These are phyloP conservation scores for Spheniscus mendiculus DNA, from an alignment of 2,113 vertebrate species.

Conservation along the genomic window DNA sequence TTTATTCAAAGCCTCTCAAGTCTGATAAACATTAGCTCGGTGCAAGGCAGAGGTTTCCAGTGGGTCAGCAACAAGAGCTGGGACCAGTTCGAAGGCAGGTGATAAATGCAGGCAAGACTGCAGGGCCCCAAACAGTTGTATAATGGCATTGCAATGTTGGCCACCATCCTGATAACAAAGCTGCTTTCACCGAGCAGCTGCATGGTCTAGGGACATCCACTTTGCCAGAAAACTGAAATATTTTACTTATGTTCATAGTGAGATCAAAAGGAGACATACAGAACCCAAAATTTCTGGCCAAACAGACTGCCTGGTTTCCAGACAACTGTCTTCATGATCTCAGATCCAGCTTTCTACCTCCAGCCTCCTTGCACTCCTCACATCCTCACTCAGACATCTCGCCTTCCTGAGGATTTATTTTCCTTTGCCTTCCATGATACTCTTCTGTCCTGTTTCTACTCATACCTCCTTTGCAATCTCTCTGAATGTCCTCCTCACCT, in stretches of 20 bases:
- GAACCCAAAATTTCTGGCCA: conserved; percentile 12
- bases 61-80: not conserved
- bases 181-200: conserved; percentile 41
- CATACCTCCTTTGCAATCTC: not conserved
- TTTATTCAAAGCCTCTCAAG: conserved; percentile 7
- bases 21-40: not conserved
- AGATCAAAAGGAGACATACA: conserved; percentile 53
- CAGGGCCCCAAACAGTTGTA: conserved; percentile 26
- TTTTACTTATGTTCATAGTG: conserved; percentile 12
- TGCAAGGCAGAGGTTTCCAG: conserved; percentile 10
- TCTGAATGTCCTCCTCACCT: not conserved
- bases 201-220: conserved; percentile 13
- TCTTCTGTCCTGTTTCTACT: not conserved
- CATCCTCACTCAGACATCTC: not conserved
- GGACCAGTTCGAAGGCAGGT: conserved; percentile 27
- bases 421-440: not conserved
- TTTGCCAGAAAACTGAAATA: conserved; percentile 54
- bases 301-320: conserved; percentile 15
- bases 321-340: not conserved
- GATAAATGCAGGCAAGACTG: not conserved
- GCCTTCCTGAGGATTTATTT: not conserved
- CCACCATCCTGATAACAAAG: conserved; percentile 33
- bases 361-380: not conserved
- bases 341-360: not conserved
- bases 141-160: conserved; percentile 35